Conservation (phyloP, 2,113 vertebrate species). For the Notarius lentiginosus region DNA sequence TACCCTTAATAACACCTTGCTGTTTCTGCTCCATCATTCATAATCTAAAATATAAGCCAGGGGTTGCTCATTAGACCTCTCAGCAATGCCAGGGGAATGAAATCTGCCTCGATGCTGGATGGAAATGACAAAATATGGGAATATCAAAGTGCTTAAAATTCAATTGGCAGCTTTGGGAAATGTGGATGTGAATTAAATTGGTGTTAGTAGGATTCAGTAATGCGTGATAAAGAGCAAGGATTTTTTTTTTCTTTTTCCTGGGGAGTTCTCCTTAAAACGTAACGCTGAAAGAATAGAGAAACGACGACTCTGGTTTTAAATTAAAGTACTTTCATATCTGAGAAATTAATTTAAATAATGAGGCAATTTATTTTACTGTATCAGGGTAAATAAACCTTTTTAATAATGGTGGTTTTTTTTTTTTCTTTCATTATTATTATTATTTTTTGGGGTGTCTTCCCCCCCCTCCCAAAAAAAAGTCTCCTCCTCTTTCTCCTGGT, state of each 20-base stretch:
- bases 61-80: slow-evolving; percentile 20
- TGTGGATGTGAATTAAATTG: background rate
- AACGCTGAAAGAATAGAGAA: background rate
- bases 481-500: background rate
- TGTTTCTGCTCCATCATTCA: slow-evolving; percentile 8
- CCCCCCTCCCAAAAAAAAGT: background rate
- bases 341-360: background rate
- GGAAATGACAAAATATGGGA: background rate
- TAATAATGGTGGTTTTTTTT: background rate
- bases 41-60: slow-evolving; percentile 10
- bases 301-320: background rate
- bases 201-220: background rate
- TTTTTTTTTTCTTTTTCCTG: background rate
- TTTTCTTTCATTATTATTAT: too few species aligned
- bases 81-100: slow-evolving; percentile 26
- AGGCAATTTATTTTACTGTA: background rate
- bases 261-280: background rate
- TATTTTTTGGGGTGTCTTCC: too few species aligned
- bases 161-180: slow-evolving; percentile 2
- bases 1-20: slow-evolving; percentile 20
- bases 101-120: slow-evolving; percentile 13
- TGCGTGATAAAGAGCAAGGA: background rate
- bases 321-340: background rate
- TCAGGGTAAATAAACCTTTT: background rate
- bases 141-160: slow-evolving; percentile 1